Evolutionary conservation across 2,888 invertebrate species (phyloP), one percentile per base, ranked within the genome.

Genomic region (Hipparchia sbordonii): DNA sequence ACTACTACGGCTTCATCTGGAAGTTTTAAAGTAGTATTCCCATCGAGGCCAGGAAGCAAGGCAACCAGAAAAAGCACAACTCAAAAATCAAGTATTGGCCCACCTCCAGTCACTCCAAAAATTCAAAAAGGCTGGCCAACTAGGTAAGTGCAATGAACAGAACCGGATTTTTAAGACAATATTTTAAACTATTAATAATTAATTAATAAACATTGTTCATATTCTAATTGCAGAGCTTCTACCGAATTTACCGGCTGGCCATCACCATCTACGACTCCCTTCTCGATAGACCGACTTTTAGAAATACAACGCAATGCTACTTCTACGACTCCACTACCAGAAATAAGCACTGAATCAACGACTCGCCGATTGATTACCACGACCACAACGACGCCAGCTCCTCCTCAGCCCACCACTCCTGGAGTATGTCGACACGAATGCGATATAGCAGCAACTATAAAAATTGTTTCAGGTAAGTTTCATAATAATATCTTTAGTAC

Each of bases 211-310:
- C 13, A 13, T 57, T 59, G 10, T 39, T 39, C 7, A 12, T 10
- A 33, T 45, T 67, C 13, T 45, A 45, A 71, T 76, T 67, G 23
- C 82, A 97, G 97, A 89, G 96, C 96, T 39, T 97, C 97, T 8
- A 98, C 98, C 23, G 97, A 97, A 87, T 98, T 98, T 81, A 98
- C 97, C 12, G 98, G 98, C 13, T 98, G 98, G 98, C 97, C 98
- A 10, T 97, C 97, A 0, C 96, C 97, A 6, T 97, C 98, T 1
- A 97, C 98, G 0, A 97, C 97, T 0, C 97, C 97, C 0, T 96
- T 97, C 79, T 97, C 97, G 0, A 96, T 97, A 72, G 97, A 97
- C 83, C 97, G 97, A 84, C 93, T 97, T 7, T 84, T 97, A 67
- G 97, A 97, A 87, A 93, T 94, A 78, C 95, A 92, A 80, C 92